Evolutionary conservation across 2,797 vertebrate genomes (phyloP), one percentile per base, ranked within the genome.

Genomic region (Gastrophryne carolinensis): DNA sequence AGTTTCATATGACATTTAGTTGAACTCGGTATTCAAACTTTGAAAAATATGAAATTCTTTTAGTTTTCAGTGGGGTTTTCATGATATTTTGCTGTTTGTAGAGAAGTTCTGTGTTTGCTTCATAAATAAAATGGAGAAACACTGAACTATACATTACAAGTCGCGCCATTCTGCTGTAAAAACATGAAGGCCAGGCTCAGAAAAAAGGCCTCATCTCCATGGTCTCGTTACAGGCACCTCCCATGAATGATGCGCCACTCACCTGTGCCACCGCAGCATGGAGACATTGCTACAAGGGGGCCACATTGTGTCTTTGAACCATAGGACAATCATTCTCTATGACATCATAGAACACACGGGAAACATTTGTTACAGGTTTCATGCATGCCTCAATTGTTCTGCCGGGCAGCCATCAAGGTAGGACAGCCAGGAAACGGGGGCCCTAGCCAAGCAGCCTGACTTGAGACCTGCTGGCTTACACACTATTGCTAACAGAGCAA

Each of bases 121-220:
- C 27, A 26, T 27, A 62, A 60, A 37, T 37, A 13, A 32, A 26
- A n/a, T 9, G 15, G 12, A 8, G 52, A 24, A 21, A 7, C 34
- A 23, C 32, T 68, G 29, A 68, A 68, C 30, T 54, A 56, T 68
- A 54, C 9, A 68, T 68, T 41, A 68, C 50, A 39, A 35, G 52
- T 15, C 15, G 27, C 34, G 21, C 1, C 29, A 57, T 30, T 19
- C n/a, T 34, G n/a, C 54, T n/a, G 21, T n/a, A 8, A n/a, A 15
- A 39, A 41, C 35, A 57, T 35, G 21, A 30, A 19, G n/a, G n/a
- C n/a, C 15, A 6, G 15, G 23, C 9, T 11, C 3, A 19, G 13
- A 30, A 56, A 7, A 12, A 27, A 57, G 30, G 19, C 27, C 19
- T 34, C 11, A 15, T 15, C 17, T 30, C 24, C 17, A 2, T 7